phyloP scores from a whole-genome alignment of 2,797 vertebrate genomes.

The Microhierax caerulescens region DNA sequence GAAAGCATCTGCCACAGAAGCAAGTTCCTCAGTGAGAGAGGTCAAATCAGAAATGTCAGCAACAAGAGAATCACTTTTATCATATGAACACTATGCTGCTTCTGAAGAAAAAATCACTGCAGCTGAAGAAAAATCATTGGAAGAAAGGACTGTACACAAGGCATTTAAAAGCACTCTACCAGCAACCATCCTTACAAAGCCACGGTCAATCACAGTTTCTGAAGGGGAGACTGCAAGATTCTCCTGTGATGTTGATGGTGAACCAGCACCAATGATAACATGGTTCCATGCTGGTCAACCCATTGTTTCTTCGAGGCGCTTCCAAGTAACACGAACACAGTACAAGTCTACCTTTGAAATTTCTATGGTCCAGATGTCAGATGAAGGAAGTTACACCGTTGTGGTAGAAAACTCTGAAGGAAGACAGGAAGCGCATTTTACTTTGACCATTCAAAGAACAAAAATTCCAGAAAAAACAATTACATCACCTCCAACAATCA shows the following conservation, averaged over 20 bases:
- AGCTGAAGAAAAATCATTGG: conserved; percentile 77
- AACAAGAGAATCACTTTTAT: conserved; percentile 82
- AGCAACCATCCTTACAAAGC: conserved; percentile 89
- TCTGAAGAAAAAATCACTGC: conserved; percentile 81
- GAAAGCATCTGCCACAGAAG: conserved; percentile 86
- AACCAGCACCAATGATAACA: conserved; percentile 86
- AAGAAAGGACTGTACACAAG: conserved; percentile 77
- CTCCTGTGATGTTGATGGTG: conserved; percentile 89
- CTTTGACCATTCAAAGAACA: conserved; percentile 85
- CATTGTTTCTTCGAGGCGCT: conserved; percentile 82
- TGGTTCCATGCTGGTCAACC: conserved; percentile 84
- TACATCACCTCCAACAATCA: conserved; percentile 82
- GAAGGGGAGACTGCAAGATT: conserved; percentile 89
- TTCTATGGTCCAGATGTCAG: conserved; percentile 84
- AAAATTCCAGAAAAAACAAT: conserved; percentile 81
- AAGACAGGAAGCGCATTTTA: conserved; percentile 91
- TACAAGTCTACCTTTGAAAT: conserved; percentile 92
- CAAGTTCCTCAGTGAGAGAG: conserved; percentile 86
- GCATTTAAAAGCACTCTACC: conserved; percentile 84
- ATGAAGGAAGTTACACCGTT: conserved; percentile 91
- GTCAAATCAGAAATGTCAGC: conserved; percentile 86
- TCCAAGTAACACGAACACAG: conserved; percentile 84
- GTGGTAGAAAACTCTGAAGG: conserved; percentile 89
- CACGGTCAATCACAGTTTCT: conserved; percentile 87
- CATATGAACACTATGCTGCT: conserved; percentile 81